Evolutionary conservation across 2,888 invertebrate genomes (phyloP).

Genomic region (Agelastica alni): DNA sequence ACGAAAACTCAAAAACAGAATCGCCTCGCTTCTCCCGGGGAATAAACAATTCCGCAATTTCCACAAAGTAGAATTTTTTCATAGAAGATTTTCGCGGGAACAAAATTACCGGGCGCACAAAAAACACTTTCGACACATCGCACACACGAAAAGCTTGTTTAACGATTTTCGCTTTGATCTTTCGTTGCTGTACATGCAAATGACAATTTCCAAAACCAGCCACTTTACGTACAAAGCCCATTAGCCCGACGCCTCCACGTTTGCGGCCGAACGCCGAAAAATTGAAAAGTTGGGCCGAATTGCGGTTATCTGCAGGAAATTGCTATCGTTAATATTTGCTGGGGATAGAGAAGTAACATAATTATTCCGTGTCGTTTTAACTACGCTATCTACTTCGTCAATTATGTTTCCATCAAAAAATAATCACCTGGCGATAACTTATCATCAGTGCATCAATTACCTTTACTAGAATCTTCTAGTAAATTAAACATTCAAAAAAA

Average conservation of each 20-base stretch:
- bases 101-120: slow-evolving; percentile 24
- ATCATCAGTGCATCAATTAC: too few relatives aligned
- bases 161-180: slow-evolving; percentile 31
- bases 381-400: too few relatives aligned
- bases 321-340: too few relatives aligned
- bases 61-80: slow-evolving; percentile 21
- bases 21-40: not conserved
- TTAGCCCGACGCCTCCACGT: slow-evolving; percentile 15
- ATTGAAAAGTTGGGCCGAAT: slow-evolving; percentile 13
- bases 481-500: too few relatives aligned
- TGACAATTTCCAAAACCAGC: slow-evolving; percentile 31
- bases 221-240: slow-evolving; percentile 25
- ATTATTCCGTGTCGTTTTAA: too few relatives aligned
- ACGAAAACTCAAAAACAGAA: not conserved
- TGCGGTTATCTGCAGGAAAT: too few relatives aligned
- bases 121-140: slow-evolving; percentile 20
- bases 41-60: not conserved
- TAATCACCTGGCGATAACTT: too few relatives aligned
- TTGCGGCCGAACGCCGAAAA: slow-evolving; percentile 1
- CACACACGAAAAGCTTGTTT: slow-evolving; percentile 19
- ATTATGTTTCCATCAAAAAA: too few relatives aligned
- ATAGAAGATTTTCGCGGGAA: slow-evolving; percentile 17
- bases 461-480: too few relatives aligned
- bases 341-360: too few relatives aligned
- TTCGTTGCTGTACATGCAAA: slow-evolving; percentile 31